Base-by-base conservation (phyloP, 2,113 vertebrate genomes). In the Gymnarchus niloticus region DNA sequence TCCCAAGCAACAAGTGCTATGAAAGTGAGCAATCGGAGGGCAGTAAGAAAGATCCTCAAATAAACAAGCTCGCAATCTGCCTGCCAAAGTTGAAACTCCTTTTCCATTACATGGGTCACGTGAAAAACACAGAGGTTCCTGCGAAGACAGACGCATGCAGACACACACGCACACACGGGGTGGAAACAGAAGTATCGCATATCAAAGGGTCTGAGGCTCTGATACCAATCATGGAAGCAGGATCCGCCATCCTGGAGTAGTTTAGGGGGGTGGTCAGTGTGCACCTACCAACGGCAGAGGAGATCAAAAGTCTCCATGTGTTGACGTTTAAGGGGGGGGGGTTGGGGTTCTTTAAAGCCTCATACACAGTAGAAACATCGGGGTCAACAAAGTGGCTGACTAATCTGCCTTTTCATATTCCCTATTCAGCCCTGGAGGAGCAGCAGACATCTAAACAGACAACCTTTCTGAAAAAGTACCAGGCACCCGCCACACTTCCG, bases 61-160 rank as follows among this genome's bases (percentile, higher is more conserved):
- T 91, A 93, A 94, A 93, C 90, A 93, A 93, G 94, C 91, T 91
- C 85, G 87, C 82, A 85, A 88, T 91, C 85, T 65, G 85, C 89
- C 88, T 78, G 83, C 87, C 89, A 88, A 86, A 88, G 90, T 88
- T 65, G 87, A 91, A 86, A 88, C 88, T 88, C 85, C 88, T 84
- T 88, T 81, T 89, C 91, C 89, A 90, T 88, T 85, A 86, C 81
- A 46, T 28, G 1, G 69, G 84, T 85, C 88, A 73, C 81, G 89
- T 78, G 33, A 61, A 23, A 83, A 6, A 85, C 54, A 46, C 49
- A 49, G 46, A 80, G 23, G 82, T n/a, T 86, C 78, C 86, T 86
- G 83, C 12, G 76, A 54, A 82, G 69, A 83, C 77, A 78, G 14
- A 87, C 51, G 57, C 12, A 87, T 37, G 44, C 56, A 52, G 17